A percentile compares a stretch with the other conserved stretches of the same genome.
These are phyloP conservation scores for Dynastes hyllus DNA, from an alignment of 2,888 invertebrate species.

Conservation along the genomic window DNA sequence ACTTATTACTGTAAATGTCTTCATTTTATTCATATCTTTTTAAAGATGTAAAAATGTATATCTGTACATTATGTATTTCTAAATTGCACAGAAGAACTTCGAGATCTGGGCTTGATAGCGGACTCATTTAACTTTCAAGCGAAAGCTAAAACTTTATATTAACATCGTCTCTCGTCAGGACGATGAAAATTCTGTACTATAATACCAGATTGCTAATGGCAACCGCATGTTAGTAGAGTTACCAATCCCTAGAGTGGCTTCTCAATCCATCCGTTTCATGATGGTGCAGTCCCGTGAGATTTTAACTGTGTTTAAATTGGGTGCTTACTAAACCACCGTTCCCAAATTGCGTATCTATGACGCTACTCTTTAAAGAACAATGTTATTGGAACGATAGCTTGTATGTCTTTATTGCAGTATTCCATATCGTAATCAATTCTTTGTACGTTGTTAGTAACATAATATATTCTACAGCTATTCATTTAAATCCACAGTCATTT, in stretches of 20 bases:
- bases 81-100: too few relatives aligned
- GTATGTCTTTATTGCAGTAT: too few relatives aligned
- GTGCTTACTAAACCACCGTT: neutral
- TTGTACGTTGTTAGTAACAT: too few relatives aligned
- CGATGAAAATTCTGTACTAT: neutral
- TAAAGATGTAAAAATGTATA: too few relatives aligned
- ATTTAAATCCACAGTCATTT: too few relatives aligned
- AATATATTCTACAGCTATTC: too few relatives aligned
- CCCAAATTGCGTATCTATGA: neutral
- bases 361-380: neutral
- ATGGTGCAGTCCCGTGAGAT: neutral
- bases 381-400: neutral
- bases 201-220: neutral
- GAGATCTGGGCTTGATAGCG: neutral
- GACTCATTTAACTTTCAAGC: constrained; percentile 1
- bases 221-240: constrained; percentile 2
- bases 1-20: too few relatives aligned
- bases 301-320: neutral
- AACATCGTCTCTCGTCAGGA: neutral
- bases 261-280: constrained; percentile 10
- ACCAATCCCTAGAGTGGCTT: neutral
- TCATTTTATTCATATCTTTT: too few relatives aligned
- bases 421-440: too few relatives aligned
- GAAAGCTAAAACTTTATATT: constrained; percentile 7
- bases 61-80: too few relatives aligned